A percentile compares a stretch with the other conserved stretches of the same genome.
Conservation (phyloP, 2,797 vertebrate genomes). For the Phataginus tricuspis region DNA sequence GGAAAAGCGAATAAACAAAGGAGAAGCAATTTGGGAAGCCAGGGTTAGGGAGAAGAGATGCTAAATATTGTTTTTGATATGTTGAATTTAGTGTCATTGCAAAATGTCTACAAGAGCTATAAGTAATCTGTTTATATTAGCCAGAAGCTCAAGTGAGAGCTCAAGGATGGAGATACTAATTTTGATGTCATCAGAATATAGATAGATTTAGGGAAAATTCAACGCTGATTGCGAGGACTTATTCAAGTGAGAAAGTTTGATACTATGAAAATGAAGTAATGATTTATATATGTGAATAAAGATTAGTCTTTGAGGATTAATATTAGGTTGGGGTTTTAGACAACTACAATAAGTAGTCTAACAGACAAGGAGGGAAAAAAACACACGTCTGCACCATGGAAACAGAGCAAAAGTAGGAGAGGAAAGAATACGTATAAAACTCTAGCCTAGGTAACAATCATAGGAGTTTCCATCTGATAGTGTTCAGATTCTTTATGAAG, state of each 20-base stretch:
- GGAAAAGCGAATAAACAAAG: background rate
- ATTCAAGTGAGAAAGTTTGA: background rate
- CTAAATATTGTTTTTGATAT: background rate
- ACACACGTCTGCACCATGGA: background rate
- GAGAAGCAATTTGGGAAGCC: background rate
- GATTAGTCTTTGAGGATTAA: background rate
- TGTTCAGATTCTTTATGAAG: background rate
- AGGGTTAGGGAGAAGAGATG: background rate
- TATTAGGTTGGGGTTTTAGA: background rate
- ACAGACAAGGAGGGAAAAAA: background rate
- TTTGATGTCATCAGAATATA: background rate
- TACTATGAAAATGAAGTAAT: background rate
- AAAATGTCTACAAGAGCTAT: background rate
- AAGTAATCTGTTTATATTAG: background rate
- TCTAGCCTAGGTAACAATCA: background rate
- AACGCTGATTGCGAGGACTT: background rate
- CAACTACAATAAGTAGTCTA: background rate
- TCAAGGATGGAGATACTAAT: background rate
- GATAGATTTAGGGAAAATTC: background rate
- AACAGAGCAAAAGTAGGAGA: background rate
- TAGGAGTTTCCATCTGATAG: background rate
- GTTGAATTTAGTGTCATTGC: background rate
- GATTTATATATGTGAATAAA: background rate
- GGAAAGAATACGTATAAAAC: background rate
- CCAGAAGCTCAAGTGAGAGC: background rate